Conservation (phyloP, 2,797 vertebrate genomes). For the Petrocephalus sullivani region DNA sequence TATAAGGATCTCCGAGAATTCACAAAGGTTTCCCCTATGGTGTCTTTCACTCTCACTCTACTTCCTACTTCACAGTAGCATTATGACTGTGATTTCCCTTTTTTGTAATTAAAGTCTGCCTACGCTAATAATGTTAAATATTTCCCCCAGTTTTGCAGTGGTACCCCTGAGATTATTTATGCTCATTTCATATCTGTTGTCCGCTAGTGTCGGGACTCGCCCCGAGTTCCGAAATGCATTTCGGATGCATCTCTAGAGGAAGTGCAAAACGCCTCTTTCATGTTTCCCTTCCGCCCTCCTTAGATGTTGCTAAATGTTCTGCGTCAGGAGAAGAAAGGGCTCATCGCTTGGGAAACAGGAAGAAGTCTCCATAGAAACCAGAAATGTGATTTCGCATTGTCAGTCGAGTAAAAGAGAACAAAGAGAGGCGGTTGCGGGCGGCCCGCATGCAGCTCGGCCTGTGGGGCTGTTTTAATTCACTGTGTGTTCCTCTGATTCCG, state of each 20-base stretch:
- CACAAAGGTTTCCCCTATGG: neutral
- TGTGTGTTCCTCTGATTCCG: neutral
- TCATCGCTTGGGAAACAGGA: conserved; percentile 29
- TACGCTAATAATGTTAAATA: neutral
- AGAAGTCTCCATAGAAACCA: conserved; percentile 41
- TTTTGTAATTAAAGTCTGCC: neutral
- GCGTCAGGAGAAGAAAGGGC: conserved; percentile 16
- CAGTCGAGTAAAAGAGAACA: conserved; percentile 23
- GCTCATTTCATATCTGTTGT: conserved; percentile 3
- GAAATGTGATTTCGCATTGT: conserved; percentile 29
- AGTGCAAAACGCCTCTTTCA: neutral
- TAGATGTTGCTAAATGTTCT: conserved; percentile 30
- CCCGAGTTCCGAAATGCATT: neutral
- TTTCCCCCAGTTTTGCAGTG: neutral
- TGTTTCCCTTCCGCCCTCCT: conserved; percentile 16
- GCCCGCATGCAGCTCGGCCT: neutral
- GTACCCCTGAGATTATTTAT: neutral
- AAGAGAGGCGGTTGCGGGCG: conserved; percentile 10
- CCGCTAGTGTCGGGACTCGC: neutral
- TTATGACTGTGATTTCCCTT: neutral
- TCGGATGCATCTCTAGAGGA: neutral
- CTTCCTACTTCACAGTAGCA: neutral
- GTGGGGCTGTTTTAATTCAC: neutral
- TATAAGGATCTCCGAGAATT: neutral
- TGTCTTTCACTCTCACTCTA: neutral